Percentiles rank a stretch among this genome's conserved stretches.
These are phyloP conservation scores for Nerophis lumbriciformis DNA, from an alignment of 2,113 vertebrate genomes.

Conservation along the genomic window DNA sequence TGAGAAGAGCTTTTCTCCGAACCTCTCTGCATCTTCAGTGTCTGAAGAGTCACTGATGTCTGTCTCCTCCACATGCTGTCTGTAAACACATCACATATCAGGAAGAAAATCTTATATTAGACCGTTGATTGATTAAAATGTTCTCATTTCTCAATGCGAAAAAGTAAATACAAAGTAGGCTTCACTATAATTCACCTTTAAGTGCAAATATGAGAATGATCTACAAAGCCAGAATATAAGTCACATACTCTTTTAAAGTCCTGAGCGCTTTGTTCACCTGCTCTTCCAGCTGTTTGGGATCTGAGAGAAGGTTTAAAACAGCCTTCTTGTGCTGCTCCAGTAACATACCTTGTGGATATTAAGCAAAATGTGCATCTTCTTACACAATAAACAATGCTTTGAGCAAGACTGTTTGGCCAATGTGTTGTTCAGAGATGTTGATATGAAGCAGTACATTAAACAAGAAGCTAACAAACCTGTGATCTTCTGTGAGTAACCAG, in stretches of 20 bases:
- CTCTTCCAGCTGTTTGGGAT: slow-evolving; percentile 64
- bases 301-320: slow-evolving; percentile 64
- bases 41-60: slow-evolving; percentile 60
- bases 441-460: background rate
- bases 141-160: no score
- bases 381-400: no score
- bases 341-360: slow-evolving; percentile 67
- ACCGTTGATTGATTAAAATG: no score
- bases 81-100: slow-evolving; percentile 7
- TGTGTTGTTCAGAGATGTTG: background rate
- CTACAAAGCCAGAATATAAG: background rate
- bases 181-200: background rate
- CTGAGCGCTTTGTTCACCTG: slow-evolving; percentile 64
- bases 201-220: background rate
- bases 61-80: slow-evolving; percentile 43
- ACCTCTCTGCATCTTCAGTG: slow-evolving; percentile 59
- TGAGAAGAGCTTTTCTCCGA: slow-evolving; percentile 71
- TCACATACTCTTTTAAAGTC: slow-evolving; percentile 66
- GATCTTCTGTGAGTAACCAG: slow-evolving; percentile 75
- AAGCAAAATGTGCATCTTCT: background rate
- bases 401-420: background rate
- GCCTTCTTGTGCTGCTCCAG: slow-evolving; percentile 71
- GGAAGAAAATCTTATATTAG: no score
- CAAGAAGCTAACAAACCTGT: slow-evolving; percentile 57
- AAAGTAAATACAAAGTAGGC: no score